Base-by-base conservation (phyloP, 1,140 invertebrate species). In the Lepidotrigona ventralis region DNA sequence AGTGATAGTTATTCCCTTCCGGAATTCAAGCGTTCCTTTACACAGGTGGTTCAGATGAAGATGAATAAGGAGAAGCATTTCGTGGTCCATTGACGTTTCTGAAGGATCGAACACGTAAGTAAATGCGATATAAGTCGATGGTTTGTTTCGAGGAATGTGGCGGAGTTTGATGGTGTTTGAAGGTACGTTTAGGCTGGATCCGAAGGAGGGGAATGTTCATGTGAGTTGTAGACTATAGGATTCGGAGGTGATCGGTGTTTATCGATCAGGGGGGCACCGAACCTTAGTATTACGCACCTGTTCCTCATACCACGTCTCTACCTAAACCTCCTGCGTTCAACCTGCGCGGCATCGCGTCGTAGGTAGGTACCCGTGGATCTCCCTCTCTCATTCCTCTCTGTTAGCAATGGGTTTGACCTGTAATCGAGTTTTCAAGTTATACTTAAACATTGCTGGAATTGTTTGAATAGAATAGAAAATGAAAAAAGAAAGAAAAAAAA, bases 261-360 rank as follows among this genome's bases (percentile, higher is more conserved):
- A 69, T 78, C 11, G 60, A 84, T 66, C 70, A 39, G 46, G 26
- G 74, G 86, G 87, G 86, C 87, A 64, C 86, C 54, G 33, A 64
- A 74, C 68, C 79, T 85, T 56, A 53, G 64, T 66, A 77, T 88
- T 90, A 89, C 92, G 90, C 89, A 91, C 92, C 92, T 93, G 92
- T 85, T 86, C 88, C 91, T 90, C 91, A 91, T 93, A 91, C 91
- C 91, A 91, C 88, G 87, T 91, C 89, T 85, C 90, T 90, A 88
- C 89, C 85, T 89, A 88, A 91, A 90, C 92, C 93, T 94, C 91
- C 90, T 90, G 91, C 90, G 91, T 92, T 92, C 91, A 94, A 94
- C 93, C 93, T 94, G 93, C 91, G 86, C 90, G 90, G 87, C 90
- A 90, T 86, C 86, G 89, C 79, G 73, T 89, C 87, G 81, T 91